A percentile compares a stretch with the other conserved stretches of the same genome.
Evolutionary conservation across 2,113 vertebrate species (phyloP).

Genomic region (Myanophis thanlyinensis): DNA sequence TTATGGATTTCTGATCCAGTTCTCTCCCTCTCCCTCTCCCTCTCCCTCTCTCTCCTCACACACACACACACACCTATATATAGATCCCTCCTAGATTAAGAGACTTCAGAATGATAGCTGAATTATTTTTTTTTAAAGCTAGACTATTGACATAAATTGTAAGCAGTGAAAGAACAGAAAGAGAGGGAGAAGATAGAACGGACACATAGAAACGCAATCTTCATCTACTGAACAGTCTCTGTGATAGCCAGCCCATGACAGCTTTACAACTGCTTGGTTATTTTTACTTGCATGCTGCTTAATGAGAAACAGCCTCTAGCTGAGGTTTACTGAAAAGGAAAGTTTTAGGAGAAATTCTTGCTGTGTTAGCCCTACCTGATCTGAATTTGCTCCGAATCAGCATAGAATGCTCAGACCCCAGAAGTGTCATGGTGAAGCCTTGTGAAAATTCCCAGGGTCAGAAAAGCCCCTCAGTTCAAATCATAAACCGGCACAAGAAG

Average conservation of each 20-base stretch:
- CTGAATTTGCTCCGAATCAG: constrained; percentile 99
- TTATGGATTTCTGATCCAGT: constrained; percentile 43
- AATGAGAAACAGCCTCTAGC: constrained; percentile 47
- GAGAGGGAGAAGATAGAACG: constrained; percentile 29
- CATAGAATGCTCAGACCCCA: constrained; percentile 96
- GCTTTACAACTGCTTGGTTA: constrained; percentile 19
- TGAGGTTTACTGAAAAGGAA: constrained; percentile 51
- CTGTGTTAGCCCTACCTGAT: constrained; percentile 89
- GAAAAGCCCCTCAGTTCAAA: constrained; percentile 67
- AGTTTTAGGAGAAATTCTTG: constrained; percentile 60
- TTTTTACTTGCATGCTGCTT: constrained; percentile 36
- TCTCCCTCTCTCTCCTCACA: too few relatives aligned
- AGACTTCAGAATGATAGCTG: not conserved
- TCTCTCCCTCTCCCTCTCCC: not conserved
- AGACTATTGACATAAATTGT: constrained; percentile 38
- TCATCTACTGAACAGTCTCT: constrained; percentile 33
- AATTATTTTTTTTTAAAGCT: constrained; percentile 21
- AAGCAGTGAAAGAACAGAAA: constrained; percentile 34
- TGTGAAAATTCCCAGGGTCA: constrained; percentile 78
- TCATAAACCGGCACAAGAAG: constrained; percentile 70
- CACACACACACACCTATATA: not conserved
- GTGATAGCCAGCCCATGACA: constrained; percentile 41
- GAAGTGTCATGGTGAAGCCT: constrained; percentile 92
- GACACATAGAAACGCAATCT: constrained; percentile 39
- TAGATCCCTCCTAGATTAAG: not conserved